phyloP scores from a whole-genome alignment of 1,140 invertebrate species.

The Ceratina calcarata region DNA sequence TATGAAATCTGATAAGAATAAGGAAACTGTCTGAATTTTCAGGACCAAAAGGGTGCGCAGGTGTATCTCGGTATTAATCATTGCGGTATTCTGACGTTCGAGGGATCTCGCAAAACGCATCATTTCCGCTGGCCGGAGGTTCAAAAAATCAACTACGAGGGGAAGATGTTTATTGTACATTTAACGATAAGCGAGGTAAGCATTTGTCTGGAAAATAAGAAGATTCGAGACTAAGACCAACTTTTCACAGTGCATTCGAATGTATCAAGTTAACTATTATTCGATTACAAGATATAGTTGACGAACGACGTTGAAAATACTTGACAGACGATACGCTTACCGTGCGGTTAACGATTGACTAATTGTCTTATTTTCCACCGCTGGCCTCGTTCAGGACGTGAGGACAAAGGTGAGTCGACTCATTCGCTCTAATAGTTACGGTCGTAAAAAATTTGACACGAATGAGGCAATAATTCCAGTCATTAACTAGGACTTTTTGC shows the following conservation, averaged over 20 bases:
- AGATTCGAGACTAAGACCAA: too few species aligned
- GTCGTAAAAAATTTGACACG: too few species aligned
- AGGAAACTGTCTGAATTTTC: constrained; percentile 60
- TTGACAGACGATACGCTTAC: too few species aligned
- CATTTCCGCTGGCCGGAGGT: constrained; percentile 98
- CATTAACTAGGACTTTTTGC: too few species aligned
- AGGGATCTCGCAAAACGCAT: constrained; percentile 94
- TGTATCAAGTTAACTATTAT: too few species aligned
- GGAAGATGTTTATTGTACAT: constrained; percentile 99
- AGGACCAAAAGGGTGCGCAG: constrained; percentile 94
- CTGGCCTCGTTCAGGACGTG: constrained; percentile 80
- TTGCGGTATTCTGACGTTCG: constrained; percentile 96
- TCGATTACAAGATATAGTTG: too few species aligned
- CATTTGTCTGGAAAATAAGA: not conserved
- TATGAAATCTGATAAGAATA: too few species aligned
- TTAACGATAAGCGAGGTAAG: constrained; percentile 87
- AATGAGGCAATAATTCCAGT: not conserved
- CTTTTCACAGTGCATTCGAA: not conserved
- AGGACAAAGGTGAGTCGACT: constrained; percentile 82
- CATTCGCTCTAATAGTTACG: not conserved
- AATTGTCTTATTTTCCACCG: constrained; percentile 74
- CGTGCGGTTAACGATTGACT: constrained; percentile 59
- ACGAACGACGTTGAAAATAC: too few species aligned
- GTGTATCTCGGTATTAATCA: constrained; percentile 97
- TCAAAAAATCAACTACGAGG: constrained; percentile 97